phyloP scores from a whole-genome alignment of 1,140 invertebrate species.

The Rhyacophila brunnea region DNA sequence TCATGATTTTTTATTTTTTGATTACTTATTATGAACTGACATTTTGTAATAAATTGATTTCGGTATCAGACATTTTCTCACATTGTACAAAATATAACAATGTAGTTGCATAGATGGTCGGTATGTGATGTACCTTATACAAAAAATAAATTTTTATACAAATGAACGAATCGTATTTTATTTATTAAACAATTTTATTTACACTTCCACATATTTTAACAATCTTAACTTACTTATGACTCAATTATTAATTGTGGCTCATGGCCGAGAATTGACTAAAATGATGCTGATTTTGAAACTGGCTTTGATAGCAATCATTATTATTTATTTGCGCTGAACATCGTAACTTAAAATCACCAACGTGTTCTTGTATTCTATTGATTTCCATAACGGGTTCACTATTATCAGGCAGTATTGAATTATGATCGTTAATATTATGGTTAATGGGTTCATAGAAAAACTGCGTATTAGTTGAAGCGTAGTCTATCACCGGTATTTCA shows the following conservation, averaged over 20 bases:
- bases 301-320: constrained; percentile 29
- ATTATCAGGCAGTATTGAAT: constrained; percentile 9
- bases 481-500: constrained; percentile 31
- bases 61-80: constrained; percentile 9
- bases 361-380: constrained; percentile 14
- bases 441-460: constrained; percentile 27
- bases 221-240: neutral
- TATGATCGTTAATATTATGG: constrained; percentile 7
- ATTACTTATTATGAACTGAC: no score
- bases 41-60: no score
- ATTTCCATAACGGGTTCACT: constrained; percentile 26
- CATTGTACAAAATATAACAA: constrained; percentile 21
- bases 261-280: constrained; percentile 32
- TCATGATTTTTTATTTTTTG: no score
- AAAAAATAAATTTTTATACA: constrained; percentile 30
- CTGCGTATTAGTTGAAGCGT: constrained; percentile 14
- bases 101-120: constrained; percentile 17
- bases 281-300: constrained; percentile 23
- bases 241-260: constrained; percentile 27
- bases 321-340: constrained; percentile 14
- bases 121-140: constrained; percentile 23
- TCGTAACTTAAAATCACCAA: constrained; percentile 22
- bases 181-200: constrained; percentile 21
- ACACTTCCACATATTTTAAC: constrained; percentile 6
- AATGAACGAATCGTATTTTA: constrained; percentile 18